Conservation (phyloP, 2,113 vertebrate species). For the Alectura lathami region DNA sequence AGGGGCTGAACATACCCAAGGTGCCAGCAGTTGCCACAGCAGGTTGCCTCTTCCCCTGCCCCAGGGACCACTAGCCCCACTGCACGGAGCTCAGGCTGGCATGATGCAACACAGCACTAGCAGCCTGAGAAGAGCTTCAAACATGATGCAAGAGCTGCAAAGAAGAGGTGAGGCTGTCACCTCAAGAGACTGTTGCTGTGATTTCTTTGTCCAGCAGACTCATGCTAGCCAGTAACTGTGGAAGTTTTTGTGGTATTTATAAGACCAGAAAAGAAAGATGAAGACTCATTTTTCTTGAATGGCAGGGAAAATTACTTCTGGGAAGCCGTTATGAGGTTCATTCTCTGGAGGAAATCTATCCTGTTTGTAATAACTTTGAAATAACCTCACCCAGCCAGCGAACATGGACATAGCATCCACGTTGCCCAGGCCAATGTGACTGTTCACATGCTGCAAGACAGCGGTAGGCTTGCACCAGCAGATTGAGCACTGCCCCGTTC, state of each 20-base stretch:
- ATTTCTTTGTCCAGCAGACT: background rate
- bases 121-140: background rate
- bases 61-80: accelerated
- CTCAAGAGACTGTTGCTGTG: background rate
- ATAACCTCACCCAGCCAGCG: background rate
- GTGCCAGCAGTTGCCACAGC: accelerated
- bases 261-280: background rate
- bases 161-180: background rate
- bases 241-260: background rate
- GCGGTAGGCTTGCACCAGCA: background rate
- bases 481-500: background rate
- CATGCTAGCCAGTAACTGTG: background rate
- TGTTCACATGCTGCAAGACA: background rate
- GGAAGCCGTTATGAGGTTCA: background rate
- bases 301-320: background rate
- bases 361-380: background rate
- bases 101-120: background rate
- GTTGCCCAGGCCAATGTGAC: background rate
- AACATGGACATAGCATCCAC: accelerated
- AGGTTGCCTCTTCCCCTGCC: background rate
- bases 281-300: background rate
- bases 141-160: background rate
- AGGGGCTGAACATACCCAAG: background rate
- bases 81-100: background rate
- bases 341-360: background rate